A percentile compares a stretch with the other conserved stretches of the same genome.
phyloP scores from a whole-genome alignment of 2,113 vertebrate species.

The Oreochromis tanganicae region DNA sequence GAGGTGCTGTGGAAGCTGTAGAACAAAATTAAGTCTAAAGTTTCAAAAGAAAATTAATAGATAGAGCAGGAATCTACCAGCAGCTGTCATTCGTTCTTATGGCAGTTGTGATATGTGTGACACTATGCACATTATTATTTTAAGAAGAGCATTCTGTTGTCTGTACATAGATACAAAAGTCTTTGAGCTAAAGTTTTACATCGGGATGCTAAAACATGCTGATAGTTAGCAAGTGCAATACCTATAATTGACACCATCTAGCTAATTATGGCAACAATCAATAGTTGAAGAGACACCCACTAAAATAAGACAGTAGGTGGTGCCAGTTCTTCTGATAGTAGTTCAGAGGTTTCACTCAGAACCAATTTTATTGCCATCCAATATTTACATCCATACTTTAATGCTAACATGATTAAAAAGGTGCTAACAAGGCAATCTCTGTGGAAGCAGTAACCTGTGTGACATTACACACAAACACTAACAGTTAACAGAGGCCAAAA shows the following conservation, averaged over 20 bases:
- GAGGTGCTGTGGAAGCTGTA: neutral
- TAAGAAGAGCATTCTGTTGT: neutral
- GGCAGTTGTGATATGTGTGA: neutral
- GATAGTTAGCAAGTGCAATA: neutral
- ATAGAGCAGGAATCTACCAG: neutral
- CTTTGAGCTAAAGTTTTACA: neutral
- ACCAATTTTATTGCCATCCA: neutral
- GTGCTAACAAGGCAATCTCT: neutral
- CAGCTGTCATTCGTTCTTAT: neutral
- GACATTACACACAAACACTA: neutral
- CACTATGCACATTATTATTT: neutral
- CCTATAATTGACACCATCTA: neutral
- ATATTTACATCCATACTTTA: neutral
- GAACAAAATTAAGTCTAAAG: neutral
- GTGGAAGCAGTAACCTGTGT: neutral
- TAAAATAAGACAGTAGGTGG: neutral
- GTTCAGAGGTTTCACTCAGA: neutral
- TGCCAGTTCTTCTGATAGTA: neutral
- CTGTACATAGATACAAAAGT: neutral
- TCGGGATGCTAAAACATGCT: neutral
- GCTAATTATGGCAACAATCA: neutral
- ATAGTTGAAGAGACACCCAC: neutral
- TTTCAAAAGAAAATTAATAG: neutral
- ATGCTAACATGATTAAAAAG: neutral
- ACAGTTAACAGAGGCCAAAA: neutral